phyloP scores from a whole-genome alignment of 2,888 invertebrate genomes.

The Dione juno region DNA sequence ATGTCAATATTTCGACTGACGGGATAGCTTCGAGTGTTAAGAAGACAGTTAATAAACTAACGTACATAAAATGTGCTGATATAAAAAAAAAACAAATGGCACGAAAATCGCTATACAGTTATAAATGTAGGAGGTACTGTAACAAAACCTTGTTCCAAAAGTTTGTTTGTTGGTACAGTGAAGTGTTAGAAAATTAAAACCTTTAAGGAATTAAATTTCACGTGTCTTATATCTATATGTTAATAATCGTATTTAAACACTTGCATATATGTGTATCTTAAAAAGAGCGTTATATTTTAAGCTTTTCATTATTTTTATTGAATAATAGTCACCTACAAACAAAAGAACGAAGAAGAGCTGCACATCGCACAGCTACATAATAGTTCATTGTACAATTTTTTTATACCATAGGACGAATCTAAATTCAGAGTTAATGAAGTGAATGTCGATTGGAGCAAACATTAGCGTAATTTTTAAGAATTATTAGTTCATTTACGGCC shows the following conservation, averaged over 20 bases:
- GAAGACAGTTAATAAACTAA: no score
- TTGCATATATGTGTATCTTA: no score
- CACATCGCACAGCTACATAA: not conserved
- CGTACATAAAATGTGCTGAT: no score
- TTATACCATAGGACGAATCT: not conserved
- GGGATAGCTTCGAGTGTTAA: no score
- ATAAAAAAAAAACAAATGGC: conserved; percentile 29
- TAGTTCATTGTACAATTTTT: not conserved
- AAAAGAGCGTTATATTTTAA: no score
- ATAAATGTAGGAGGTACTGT: not conserved
- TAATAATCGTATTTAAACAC: no score
- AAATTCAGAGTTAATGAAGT: not conserved
- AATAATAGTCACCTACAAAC: not conserved
- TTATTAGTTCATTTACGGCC: not conserved
- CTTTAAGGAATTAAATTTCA: no score
- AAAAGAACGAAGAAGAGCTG: not conserved
- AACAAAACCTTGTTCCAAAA: conserved; percentile 6
- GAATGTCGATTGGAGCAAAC: not conserved
- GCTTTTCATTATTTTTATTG: not conserved
- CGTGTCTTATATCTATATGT: no score
- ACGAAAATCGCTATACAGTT: conserved; percentile 17
- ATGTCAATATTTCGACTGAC: no score
- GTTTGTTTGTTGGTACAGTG: no score
- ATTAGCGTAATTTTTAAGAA: not conserved
- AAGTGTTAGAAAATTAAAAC: not conserved